phyloP scores from a whole-genome alignment of 2,113 vertebrate genomes.

The Boleophthalmus pectinirostris region DNA sequence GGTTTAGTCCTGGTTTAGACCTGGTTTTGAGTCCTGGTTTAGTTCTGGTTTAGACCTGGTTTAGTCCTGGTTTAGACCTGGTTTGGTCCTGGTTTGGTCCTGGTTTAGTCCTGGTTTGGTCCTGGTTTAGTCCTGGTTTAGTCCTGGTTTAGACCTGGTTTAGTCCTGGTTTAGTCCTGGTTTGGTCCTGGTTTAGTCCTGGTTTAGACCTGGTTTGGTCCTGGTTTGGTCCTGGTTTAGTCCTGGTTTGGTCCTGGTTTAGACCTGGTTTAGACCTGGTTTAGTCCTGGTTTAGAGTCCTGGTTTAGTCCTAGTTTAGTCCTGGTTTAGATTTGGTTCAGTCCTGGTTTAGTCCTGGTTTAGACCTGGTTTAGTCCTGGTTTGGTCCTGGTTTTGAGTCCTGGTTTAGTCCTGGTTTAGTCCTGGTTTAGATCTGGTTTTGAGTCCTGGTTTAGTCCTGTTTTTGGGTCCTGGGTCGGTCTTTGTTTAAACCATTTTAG shows the following conservation, averaged over 20 bases:
- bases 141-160: background rate
- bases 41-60: background rate
- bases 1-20: background rate
- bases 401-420: background rate
- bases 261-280: background rate
- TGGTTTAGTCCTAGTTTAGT: background rate
- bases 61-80: too few species aligned
- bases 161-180: background rate
- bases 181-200: background rate
- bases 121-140: background rate
- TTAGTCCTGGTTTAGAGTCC: background rate
- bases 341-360: background rate
- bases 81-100: background rate
- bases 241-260: background rate
- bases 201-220: background rate
- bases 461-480: background rate
- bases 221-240: background rate
- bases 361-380: constrained; percentile 1
- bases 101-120: background rate
- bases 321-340: background rate
- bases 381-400: background rate
- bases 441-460: background rate
- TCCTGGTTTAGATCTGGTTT: background rate
- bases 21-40: background rate
- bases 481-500: background rate